Conservation (phyloP, 1,140 invertebrate genomes). For the Antheraea mylitta region DNA sequence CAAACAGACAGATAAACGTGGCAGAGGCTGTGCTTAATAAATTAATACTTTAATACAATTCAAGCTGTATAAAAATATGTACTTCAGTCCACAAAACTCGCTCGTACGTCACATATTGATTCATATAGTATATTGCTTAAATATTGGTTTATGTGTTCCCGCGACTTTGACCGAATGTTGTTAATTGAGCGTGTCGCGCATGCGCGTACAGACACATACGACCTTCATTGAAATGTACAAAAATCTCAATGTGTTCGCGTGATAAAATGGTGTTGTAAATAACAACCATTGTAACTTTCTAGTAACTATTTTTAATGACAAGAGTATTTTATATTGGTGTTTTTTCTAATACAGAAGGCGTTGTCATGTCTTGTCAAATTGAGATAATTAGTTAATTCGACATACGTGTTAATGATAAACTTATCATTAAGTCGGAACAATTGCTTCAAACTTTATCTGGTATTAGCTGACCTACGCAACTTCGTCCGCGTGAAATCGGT, state of each 20-base stretch:
- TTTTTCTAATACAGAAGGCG: background rate
- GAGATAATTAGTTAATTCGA: too few relatives aligned
- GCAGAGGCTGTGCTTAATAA: too few relatives aligned
- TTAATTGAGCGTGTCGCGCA: conserved; percentile 26
- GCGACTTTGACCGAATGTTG: conserved; percentile 24
- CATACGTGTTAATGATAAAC: too few relatives aligned
- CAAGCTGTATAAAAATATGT: too few relatives aligned
- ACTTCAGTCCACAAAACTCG: too few relatives aligned
- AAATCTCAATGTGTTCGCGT: conserved; percentile 3
- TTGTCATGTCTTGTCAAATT: too few relatives aligned
- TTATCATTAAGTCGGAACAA: too few relatives aligned
- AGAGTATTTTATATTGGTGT: background rate
- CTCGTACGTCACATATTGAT: conserved; percentile 17
- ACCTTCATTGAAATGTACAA: conserved; percentile 20
- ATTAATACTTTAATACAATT: too few relatives aligned
- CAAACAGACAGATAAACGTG: too few relatives aligned
- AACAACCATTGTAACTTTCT: conserved; percentile 9
- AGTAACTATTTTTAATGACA: background rate
- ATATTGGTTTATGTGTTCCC: conserved; percentile 23
- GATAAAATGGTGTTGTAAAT: background rate
- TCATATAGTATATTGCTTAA: conserved; percentile 23
- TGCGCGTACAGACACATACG: background rate
- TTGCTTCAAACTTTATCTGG: too few relatives aligned
- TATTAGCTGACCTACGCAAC: too few relatives aligned
- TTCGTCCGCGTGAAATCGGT: too few relatives aligned